Conservation (phyloP, 2,888 invertebrate species). For the Drosophila limbata region DNA sequence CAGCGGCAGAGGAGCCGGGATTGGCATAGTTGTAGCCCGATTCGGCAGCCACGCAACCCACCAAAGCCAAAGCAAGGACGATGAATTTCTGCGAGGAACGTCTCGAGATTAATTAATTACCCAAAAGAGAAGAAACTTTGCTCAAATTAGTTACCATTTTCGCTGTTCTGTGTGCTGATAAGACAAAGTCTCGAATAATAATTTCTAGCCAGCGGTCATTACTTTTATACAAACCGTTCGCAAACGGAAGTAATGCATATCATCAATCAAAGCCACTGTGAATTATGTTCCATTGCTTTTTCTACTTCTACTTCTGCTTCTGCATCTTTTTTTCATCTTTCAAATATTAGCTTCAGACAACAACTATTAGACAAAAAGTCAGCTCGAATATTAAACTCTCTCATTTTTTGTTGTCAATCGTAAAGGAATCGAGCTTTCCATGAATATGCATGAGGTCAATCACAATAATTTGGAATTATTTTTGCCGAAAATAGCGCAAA, state of each 20-base stretch:
- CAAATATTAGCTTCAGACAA: slow-evolving; percentile 15
- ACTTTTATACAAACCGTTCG: slow-evolving; percentile 66
- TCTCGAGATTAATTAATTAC: slow-evolving; percentile 5
- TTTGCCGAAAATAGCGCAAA: slow-evolving; percentile 32
- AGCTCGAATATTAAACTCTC: slow-evolving; percentile 21
- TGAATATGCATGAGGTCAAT: slow-evolving; percentile 53
- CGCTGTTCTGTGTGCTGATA: slow-evolving; percentile 53
- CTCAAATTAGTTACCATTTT: slow-evolving; percentile 61
- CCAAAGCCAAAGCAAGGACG: slow-evolving; percentile 64
- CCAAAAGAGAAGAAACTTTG: slow-evolving; percentile 2
- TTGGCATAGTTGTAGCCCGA: slow-evolving; percentile 68
- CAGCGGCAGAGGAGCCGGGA: slow-evolving; percentile 61
- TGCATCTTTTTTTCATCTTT: slow-evolving; percentile 7
- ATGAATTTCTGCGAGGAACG: slow-evolving; percentile 59
- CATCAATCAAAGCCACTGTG: slow-evolving; percentile 66
- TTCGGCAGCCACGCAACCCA: slow-evolving; percentile 60
- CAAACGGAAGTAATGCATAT: slow-evolving; percentile 72
- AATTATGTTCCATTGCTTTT: slow-evolving; percentile 47
- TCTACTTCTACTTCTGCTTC: neutral
- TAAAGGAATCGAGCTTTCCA: slow-evolving; percentile 17
- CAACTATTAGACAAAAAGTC: slow-evolving; percentile 12
- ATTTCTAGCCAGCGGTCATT: slow-evolving; percentile 40
- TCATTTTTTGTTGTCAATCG: slow-evolving; percentile 46
- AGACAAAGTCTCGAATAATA: slow-evolving; percentile 64
- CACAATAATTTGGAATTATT: slow-evolving; percentile 18